Evolutionary conservation across 2,113 vertebrate species (phyloP).

Genomic region (Pygoscelis antarcticus): DNA sequence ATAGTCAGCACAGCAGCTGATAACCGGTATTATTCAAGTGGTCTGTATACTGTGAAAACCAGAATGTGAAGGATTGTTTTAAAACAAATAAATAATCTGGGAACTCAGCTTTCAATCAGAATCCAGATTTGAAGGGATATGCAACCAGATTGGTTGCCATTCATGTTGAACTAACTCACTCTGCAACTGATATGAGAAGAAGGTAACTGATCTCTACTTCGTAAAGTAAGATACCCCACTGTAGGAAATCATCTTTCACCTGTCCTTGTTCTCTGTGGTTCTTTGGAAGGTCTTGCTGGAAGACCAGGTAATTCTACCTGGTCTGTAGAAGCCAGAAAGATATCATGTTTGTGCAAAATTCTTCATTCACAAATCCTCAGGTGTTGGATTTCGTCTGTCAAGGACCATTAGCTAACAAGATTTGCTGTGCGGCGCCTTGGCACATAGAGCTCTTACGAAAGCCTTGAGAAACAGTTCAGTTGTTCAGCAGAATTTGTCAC

Average conservation of each 20-base stretch:
- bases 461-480: background rate
- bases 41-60: background rate
- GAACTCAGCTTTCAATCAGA: constrained; percentile 46
- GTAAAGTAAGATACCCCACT: background rate
- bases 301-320: constrained; percentile 53
- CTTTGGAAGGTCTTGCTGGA: constrained; percentile 45
- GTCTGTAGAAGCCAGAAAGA: background rate
- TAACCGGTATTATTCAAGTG: background rate
- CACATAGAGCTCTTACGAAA: background rate
- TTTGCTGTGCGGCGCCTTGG: background rate
- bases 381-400: background rate
- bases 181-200: constrained; percentile 23
- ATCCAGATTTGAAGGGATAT: constrained; percentile 40
- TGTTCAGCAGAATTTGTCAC: background rate
- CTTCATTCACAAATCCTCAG: constrained; percentile 39
- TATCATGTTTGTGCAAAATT: constrained; percentile 39
- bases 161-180: background rate
- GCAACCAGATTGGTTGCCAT: constrained; percentile 21
- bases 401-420: constrained; percentile 50
- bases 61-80: background rate
- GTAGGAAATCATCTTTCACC: constrained; percentile 55
- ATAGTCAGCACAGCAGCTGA: background rate
- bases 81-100: background rate
- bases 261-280: background rate
- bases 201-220: background rate